Evolutionary conservation across 2,888 invertebrate species (phyloP), one percentile per base, ranked within the genome.

Genomic region (Stenodema calcarata): DNA sequence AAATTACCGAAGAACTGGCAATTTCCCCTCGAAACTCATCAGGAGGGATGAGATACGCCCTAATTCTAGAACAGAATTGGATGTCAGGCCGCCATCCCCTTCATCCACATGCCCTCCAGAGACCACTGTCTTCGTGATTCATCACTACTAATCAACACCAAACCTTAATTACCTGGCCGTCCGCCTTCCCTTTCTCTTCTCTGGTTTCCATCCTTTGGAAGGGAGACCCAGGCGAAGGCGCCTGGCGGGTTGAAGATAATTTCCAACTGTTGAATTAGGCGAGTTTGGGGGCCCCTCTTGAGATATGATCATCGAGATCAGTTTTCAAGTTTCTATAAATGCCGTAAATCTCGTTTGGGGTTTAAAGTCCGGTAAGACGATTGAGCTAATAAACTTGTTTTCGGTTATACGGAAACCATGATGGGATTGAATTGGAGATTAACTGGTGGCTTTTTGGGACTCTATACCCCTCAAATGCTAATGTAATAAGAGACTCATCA

Each of bases 211-310:
- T 35, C 14, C 42, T 16, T 14, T 18, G 14, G 11, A 12, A 18
- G 4, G 14, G 41, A 41, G 16, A n/a, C 12, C n/a, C n/a, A n/a
- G 6, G 30, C n/a, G 2, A 30, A 76, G 76, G 35, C 41, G 76
- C 23, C 76, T 76, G 76, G 42, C 76, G 76, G n/a, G 41, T 18
- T n/a, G 42, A 23, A 42, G 76, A 76, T 76, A 76, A 76, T 76
- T 76, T 41, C 54, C 54, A 54, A 18, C 54, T 54, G 54, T 54
- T 54, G 54, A 54, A 54, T 54, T 54, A 54, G 54, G n/a, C n/a
- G 42, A 54, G 54, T 54, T 54, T 54, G 18, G 42, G 54, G 18
- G 7, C 54, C 7, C 54, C n/a, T n/a, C 54, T n/a, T 16, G 18
- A 54, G 54, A 54, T 54, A 18, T 14, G 54, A 54, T 54, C 54